Base-by-base conservation (phyloP, 2,797 vertebrate genomes). In the Eremophila alpestris region DNA sequence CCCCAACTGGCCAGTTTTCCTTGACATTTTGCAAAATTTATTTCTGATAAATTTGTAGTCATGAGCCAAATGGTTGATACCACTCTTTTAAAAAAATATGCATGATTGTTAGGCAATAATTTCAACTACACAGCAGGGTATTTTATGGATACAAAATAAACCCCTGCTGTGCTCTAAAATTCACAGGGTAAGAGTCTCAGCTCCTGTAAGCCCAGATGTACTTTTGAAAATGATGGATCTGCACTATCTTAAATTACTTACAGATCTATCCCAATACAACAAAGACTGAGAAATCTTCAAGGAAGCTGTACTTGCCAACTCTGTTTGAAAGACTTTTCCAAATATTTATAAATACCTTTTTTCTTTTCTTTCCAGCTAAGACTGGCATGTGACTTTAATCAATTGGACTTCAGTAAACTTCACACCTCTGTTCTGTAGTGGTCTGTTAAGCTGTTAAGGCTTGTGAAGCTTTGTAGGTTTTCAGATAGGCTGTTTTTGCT, bases 371-470 rank as follows among this genome's bases (percentile, higher is more conserved):
- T 93, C 87, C 62, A 83, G 69, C 83, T 69, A 81, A 90, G 87
- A 75, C 20, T 92, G 51, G 51, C 74, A 83, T 73, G 34, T 87
- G 91, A 87, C 63, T 89, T 89, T 90, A 88, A 94, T 94, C 90
- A 96, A 63, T 6, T n/a, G 26, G 59, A 83, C 91, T 95, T 96
- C 82, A 94, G 79, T 93, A 93, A 88, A 91, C 83, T 88, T 94
- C 87, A 87, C 60, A 93, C 56, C 74, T 88, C 69, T 85, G 58
- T 82, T 84, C 81, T 85, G 48, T 60, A 87, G 74, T 45, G 73
- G 56, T 89, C 56, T 95, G 67, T 70, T 93, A 92, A 93, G 74
- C 59, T 46, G 32, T 65, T 94, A 93, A 92, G 64, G 30, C 70
- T 87, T 92, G 45, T 49, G 41, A 95, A 76, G 86, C 55, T 90